phyloP scores from a whole-genome alignment of 2,113 vertebrate genomes.

The Acanthisitta chloris region DNA sequence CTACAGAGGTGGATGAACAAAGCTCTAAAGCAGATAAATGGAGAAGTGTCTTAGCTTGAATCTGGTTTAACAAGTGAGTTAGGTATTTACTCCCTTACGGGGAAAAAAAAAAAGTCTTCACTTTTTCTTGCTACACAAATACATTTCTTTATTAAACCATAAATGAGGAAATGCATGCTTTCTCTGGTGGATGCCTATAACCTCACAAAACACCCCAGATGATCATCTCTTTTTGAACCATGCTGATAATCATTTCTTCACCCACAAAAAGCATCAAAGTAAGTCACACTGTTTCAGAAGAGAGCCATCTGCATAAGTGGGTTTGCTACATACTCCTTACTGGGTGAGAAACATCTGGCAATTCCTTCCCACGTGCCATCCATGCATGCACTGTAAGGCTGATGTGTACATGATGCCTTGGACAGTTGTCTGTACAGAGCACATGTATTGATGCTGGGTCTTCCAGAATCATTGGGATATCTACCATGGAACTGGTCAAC shows the following conservation, averaged over 20 bases:
- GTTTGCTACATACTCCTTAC: background rate
- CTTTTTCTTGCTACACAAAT: background rate
- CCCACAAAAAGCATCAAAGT: background rate
- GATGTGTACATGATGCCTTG: background rate
- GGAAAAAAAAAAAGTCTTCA: background rate
- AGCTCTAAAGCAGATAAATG: background rate
- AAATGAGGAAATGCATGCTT: background rate
- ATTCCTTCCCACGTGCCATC: background rate
- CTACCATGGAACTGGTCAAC: background rate
- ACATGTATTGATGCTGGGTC: rapidly evolving
- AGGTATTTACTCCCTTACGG: background rate
- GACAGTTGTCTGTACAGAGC: background rate
- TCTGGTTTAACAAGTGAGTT: background rate
- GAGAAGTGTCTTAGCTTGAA: background rate
- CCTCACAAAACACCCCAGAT: background rate
- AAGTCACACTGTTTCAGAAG: background rate
- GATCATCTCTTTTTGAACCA: background rate
- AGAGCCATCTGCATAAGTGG: background rate
- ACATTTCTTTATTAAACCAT: background rate
- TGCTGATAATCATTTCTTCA: background rate
- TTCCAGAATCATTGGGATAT: background rate
- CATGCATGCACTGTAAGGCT: background rate
- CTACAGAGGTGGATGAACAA: background rate
- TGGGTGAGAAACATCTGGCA: background rate
- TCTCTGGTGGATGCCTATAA: background rate